These are phyloP conservation scores for Drosophila kanapiae DNA, from an alignment of 1,140 invertebrate genomes.

Conservation along the genomic window DNA sequence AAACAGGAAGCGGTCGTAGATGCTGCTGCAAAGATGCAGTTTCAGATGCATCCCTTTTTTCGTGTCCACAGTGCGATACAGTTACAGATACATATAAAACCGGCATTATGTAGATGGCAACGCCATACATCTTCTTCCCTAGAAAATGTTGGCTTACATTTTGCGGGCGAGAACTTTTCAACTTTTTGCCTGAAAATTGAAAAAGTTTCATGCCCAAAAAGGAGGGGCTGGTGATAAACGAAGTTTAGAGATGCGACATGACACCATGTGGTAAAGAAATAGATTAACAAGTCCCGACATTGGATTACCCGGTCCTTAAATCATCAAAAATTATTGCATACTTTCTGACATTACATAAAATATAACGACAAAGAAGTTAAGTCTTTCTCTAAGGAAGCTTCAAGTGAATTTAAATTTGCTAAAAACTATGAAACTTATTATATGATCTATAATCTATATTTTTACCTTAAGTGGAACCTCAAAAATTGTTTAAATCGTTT, in stretches of 20 bases:
- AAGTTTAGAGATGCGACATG: constrained; percentile 7
- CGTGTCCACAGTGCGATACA: constrained; percentile 53
- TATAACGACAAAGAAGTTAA: no score
- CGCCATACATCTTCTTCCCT: constrained; percentile 14
- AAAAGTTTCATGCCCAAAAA: constrained; percentile 24
- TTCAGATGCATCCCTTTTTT: constrained; percentile 40
- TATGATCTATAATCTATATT: no score
- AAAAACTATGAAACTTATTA: neutral
- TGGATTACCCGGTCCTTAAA: neutral
- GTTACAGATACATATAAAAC: constrained; percentile 42
- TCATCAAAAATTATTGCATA: neutral
- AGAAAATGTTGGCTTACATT: constrained; percentile 30
- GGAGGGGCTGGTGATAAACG: neutral
- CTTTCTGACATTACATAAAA: neutral
- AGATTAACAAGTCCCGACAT: neutral
- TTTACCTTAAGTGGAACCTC: no score
- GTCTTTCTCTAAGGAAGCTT: neutral
- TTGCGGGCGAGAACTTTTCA: constrained; percentile 30
- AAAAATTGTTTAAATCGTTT: neutral
- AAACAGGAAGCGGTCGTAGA: constrained; percentile 37
- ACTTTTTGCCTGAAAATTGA: constrained; percentile 44
- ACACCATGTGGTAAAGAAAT: constrained; percentile 12
- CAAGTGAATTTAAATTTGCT: neutral
- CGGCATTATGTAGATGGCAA: constrained; percentile 46
- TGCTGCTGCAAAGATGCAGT: constrained; percentile 35